Base-by-base conservation (phyloP, 2,113 vertebrate genomes). In the Sinocyclocheilus rhinocerous region DNA sequence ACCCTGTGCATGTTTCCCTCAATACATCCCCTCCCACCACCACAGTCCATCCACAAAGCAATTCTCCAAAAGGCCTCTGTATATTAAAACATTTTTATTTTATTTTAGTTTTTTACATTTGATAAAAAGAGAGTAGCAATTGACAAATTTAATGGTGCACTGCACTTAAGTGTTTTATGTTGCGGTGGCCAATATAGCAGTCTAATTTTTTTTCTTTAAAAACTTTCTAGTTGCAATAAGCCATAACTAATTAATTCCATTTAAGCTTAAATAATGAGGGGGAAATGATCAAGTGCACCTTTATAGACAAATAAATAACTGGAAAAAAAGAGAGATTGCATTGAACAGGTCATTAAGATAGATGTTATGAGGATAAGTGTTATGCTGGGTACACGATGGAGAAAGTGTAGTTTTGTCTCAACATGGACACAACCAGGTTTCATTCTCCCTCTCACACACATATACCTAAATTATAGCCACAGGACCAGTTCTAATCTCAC, bases 1-100 rank as follows among this genome's bases (percentile, higher is more conserved):
- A 92, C 90, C 91, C 86, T 26, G 89, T 69, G 91, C 50, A 90
- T 92, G 92, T 92, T 92, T 89, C 90, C 90, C 89, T 92, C 84
- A 90, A 90, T 91, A 92, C 90, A 91, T 91, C 86, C 87, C 92
- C 87, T 90, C 92, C 91, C 86, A 75, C 78, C 69, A 84, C 81
- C 90, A 90, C 92, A 61, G 83, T 89, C 90, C 92, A 87, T 86
- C 59, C 86, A 81, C 65, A 94, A 88, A 88, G 89, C 93, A 91
- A 75, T 73, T 88, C 90, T 91, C 92, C 88, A 87, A 81, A 92
- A 85, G 92, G 91, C 93, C 92, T 84, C 88, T 33, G 87, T 93
- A 0, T 48, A 48, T 48, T 48, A 48, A 48, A 48, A 48, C 10
- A 48, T 48, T 11, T 29, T 48, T 42, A 42, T 42, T 42, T 42